phyloP scores from a whole-genome alignment of 2,888 invertebrate species.

The Lissonota sp. region DNA sequence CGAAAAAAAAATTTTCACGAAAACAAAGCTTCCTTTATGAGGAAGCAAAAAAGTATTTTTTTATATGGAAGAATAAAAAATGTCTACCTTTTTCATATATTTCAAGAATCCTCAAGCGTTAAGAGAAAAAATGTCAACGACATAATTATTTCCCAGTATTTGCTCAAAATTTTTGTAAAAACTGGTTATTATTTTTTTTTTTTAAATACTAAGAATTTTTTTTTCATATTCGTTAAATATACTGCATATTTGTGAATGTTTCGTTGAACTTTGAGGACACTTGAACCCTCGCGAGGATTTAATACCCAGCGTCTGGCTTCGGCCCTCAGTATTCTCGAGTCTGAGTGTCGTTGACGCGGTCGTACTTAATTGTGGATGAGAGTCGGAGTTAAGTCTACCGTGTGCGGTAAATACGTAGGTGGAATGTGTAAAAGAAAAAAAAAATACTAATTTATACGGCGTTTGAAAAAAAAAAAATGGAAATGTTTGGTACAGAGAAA shows the following conservation, averaged over 20 bases:
- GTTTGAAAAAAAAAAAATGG: constrained; percentile 1
- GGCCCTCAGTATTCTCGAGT: constrained; percentile 2
- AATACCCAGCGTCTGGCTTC: constrained; percentile 15
- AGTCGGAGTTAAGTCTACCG: constrained; percentile 25
- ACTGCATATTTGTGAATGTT: background rate
- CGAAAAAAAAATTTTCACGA: too few relatives aligned
- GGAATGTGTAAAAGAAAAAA: constrained; percentile 16
- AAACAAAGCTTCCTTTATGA: too few relatives aligned
- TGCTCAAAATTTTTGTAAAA: too few relatives aligned
- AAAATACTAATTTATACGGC: background rate
- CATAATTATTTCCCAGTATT: too few relatives aligned
- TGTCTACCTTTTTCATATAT: too few relatives aligned
- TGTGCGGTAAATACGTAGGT: background rate
- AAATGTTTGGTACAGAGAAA: background rate
- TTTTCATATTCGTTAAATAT: background rate
- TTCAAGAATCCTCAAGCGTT: too few relatives aligned
- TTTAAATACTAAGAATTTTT: background rate
- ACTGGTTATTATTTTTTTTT: background rate
- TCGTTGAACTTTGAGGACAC: constrained; percentile 28
- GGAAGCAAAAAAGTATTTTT: too few relatives aligned
- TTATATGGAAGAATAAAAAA: too few relatives aligned
- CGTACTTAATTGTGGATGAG: constrained; percentile 30
- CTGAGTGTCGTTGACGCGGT: constrained; percentile 18
- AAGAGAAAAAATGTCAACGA: too few relatives aligned
- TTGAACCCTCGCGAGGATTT: constrained; percentile 44